phyloP scores from a whole-genome alignment of 2,888 invertebrate species.

The Saturnia japonica region DNA sequence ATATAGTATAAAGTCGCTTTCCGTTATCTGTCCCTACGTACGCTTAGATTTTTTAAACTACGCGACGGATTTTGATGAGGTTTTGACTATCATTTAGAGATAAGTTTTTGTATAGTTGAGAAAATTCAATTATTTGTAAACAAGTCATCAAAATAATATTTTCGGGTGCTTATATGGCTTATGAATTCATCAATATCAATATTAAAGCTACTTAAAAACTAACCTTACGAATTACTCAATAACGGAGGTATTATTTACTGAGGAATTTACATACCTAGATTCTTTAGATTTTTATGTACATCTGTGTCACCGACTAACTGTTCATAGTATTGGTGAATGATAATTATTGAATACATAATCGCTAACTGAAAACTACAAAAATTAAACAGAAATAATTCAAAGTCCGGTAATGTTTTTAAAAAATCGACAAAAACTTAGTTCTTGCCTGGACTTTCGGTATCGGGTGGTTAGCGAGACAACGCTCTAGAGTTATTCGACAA shows the following conservation, averaged over 20 bases:
- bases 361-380: conserved; percentile 32
- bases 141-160: too few relatives aligned
- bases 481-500: conserved; percentile 79
- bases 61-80: too few relatives aligned
- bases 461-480: conserved; percentile 75
- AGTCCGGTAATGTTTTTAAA: conserved; percentile 62
- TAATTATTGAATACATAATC: neutral
- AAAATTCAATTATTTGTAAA: too few relatives aligned
- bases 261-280: neutral
- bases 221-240: neutral
- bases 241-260: neutral
- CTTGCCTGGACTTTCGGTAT: conserved; percentile 69
- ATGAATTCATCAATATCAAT: too few relatives aligned
- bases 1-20: too few relatives aligned
- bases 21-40: too few relatives aligned
- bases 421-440: conserved; percentile 58
- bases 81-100: too few relatives aligned
- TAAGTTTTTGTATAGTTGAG: too few relatives aligned
- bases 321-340: neutral
- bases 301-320: neutral
- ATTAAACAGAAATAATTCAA: conserved; percentile 62
- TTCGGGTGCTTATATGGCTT: too few relatives aligned
- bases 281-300: neutral
- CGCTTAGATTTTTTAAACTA: too few relatives aligned
- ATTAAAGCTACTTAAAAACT: too few relatives aligned